These are phyloP conservation scores for Eulacestoma nigropectus DNA, from an alignment of 2,113 vertebrate species.

Conservation along the genomic window DNA sequence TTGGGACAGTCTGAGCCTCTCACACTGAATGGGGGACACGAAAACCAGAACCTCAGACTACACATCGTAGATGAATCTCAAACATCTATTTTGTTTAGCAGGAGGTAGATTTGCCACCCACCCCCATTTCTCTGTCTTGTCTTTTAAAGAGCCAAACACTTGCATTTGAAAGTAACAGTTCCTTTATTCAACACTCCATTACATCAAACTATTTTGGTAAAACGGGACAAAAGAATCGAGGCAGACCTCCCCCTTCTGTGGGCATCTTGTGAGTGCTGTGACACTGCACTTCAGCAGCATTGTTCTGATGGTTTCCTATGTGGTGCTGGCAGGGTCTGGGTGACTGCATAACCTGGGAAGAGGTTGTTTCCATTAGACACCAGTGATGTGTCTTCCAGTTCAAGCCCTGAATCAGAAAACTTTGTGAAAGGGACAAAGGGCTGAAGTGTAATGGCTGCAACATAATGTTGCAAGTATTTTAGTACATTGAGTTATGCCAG, in stretches of 20 bases:
- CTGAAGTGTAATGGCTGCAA: neutral
- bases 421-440: neutral
- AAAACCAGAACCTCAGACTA: neutral
- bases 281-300: neutral
- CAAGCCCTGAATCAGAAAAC: neutral
- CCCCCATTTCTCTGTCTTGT: neutral
- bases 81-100: neutral
- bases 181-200: neutral
- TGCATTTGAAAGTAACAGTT: neutral
- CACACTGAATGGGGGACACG: rapidly evolving
- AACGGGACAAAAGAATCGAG: neutral
- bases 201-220: neutral
- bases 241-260: rapidly evolving
- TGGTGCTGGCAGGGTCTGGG: neutral
- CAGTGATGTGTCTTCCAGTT: rapidly evolving
- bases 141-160: neutral
- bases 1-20: neutral
- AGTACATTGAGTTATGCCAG: neutral
- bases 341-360: neutral
- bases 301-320: neutral
- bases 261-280: rapidly evolving
- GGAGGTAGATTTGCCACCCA: neutral
- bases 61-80: neutral
- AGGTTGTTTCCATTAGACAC: neutral
- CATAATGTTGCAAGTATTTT: neutral